Evolutionary conservation across 2,113 vertebrate species (phyloP).

Genomic region (Podiceps cristatus): DNA sequence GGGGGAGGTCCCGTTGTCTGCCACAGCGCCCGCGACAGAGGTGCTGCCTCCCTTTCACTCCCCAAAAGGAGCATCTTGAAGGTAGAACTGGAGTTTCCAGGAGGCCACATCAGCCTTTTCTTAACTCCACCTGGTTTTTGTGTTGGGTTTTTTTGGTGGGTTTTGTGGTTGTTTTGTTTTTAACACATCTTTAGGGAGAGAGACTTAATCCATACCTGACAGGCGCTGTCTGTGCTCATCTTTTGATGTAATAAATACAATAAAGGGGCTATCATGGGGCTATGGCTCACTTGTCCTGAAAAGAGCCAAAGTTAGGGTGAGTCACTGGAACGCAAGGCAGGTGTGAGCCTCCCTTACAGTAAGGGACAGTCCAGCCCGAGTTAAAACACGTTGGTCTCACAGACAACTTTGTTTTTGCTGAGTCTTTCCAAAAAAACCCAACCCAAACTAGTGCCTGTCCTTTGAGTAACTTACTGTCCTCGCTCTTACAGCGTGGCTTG

Average conservation of each 20-base stretch:
- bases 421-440: neutral
- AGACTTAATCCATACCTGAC: neutral
- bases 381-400: neutral
- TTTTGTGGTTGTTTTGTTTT: neutral
- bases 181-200: neutral
- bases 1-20: neutral
- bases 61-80: neutral
- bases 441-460: neutral
- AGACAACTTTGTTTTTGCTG: neutral
- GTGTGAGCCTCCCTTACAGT: neutral
- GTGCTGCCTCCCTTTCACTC: neutral
- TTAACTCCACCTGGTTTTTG: neutral
- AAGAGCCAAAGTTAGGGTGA: neutral
- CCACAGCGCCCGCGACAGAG: neutral
- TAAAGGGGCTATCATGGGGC: neutral
- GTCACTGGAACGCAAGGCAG: accelerated
- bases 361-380: too few species aligned
- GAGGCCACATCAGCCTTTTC: neutral
- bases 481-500: accelerated
- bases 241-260: neutral
- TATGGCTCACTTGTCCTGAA: neutral
- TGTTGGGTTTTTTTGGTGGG: too few species aligned
- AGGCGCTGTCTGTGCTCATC: neutral
- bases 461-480: neutral
- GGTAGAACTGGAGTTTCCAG: neutral